A percentile compares a stretch with the other conserved stretches of the same genome.
These are phyloP conservation scores for Cosmia trapezina DNA, from an alignment of 2,888 invertebrate genomes.

Conservation along the genomic window DNA sequence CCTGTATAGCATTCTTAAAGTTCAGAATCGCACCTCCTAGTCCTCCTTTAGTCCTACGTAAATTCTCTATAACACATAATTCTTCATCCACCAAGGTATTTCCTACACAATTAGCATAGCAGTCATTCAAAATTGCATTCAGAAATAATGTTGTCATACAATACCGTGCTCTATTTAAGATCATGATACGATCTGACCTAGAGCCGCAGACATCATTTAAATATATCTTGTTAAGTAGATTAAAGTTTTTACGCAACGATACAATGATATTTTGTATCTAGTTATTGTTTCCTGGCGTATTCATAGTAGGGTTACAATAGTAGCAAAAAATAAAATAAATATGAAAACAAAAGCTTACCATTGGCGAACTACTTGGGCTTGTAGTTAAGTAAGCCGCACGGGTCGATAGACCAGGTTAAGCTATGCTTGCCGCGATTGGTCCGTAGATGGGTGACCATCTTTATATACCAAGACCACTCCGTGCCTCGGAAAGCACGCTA, in stretches of 20 bases:
- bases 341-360: too few species aligned
- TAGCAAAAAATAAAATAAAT: too few species aligned
- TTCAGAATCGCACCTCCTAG: too few species aligned
- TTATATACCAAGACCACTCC: too few species aligned
- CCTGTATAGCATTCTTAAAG: too few species aligned
- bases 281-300: slow-evolving; percentile 67
- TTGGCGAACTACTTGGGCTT: too few species aligned
- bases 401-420: too few species aligned
- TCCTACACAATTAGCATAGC: slow-evolving; percentile 37
- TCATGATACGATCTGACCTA: slow-evolving; percentile 76
- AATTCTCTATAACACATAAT: background rate
- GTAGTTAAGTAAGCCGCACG: too few species aligned
- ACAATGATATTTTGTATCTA: slow-evolving; percentile 64
- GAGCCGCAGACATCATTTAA: slow-evolving; percentile 71
- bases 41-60: background rate
- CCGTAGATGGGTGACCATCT: too few species aligned
- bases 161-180: slow-evolving; percentile 73
- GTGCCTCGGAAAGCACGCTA: too few species aligned
- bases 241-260: slow-evolving; percentile 75
- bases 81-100: slow-evolving; percentile 10
- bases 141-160: slow-evolving; percentile 69
- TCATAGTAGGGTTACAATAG: slow-evolving; percentile 57
- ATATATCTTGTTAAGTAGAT: slow-evolving; percentile 78
- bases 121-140: slow-evolving; percentile 57
- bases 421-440: too few species aligned